phyloP scores from a whole-genome alignment of 1,140 invertebrate species.

The Monochamus saltuarius region DNA sequence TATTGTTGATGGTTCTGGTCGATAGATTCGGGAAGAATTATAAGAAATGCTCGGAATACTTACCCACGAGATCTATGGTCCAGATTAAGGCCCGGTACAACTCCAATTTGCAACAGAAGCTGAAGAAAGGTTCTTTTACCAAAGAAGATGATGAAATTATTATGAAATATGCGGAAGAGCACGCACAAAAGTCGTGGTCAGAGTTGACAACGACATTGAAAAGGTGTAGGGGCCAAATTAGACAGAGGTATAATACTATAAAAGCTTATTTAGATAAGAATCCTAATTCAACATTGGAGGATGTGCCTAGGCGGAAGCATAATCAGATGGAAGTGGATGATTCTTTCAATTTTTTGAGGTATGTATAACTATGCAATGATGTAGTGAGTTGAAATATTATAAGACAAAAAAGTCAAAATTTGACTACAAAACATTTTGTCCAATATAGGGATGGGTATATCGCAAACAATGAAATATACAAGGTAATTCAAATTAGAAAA shows the following conservation, averaged over 20 bases:
- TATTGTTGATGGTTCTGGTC: slow-evolving; percentile 59
- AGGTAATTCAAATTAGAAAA: too few species aligned
- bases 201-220: slow-evolving; percentile 32
- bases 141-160: slow-evolving; percentile 52
- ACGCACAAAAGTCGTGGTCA: slow-evolving; percentile 45
- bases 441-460: too few species aligned
- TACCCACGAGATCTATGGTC: slow-evolving; percentile 56
- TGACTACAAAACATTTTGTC: too few species aligned
- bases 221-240: slow-evolving; percentile 38
- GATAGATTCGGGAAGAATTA: slow-evolving; percentile 64
- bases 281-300: slow-evolving; percentile 41
- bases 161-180: slow-evolving; percentile 49
- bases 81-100: slow-evolving; percentile 59
- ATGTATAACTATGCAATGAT: not conserved
- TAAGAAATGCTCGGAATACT: slow-evolving; percentile 52
- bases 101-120: slow-evolving; percentile 48
- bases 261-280: slow-evolving; percentile 47
- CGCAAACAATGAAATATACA: too few species aligned
- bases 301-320: slow-evolving; percentile 44
- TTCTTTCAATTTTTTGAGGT: slow-evolving; percentile 25
- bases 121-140: slow-evolving; percentile 51
- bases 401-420: too few species aligned
- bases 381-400: not conserved
- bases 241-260: slow-evolving; percentile 48
- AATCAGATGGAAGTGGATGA: slow-evolving; percentile 20